phyloP scores from a whole-genome alignment of 53 echinoderm and acorn worm genomes.

The Echinarachnius parma region DNA sequence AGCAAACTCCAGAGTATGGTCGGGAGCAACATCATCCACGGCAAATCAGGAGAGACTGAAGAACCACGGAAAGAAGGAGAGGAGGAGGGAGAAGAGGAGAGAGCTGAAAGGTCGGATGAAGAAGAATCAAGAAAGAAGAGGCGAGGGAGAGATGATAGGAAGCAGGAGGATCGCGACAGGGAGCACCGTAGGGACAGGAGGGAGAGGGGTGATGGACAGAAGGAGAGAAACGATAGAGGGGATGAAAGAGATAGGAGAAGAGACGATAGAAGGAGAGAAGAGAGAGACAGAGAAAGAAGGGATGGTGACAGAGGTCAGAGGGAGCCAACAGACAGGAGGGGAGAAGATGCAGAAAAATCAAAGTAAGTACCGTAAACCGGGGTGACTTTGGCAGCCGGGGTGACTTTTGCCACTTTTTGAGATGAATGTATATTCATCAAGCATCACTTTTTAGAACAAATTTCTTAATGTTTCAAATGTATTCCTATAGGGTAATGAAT shows the following conservation, averaged over 20 bases:
- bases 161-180: constrained; percentile 5
- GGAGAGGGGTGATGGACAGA: constrained; percentile 19
- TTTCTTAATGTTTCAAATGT: too few species aligned
- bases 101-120: not conserved
- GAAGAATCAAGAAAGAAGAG: too few species aligned
- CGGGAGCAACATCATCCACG: constrained; percentile 69
- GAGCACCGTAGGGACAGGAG: constrained; percentile 16
- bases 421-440: too few species aligned
- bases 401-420: too few species aligned
- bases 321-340: too few species aligned
- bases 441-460: too few species aligned
- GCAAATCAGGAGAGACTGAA: constrained; percentile 41
- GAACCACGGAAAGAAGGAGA: constrained; percentile 9
- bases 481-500: too few species aligned
- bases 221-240: constrained; percentile 21
- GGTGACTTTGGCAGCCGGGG: too few species aligned
- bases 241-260: constrained; percentile 16
- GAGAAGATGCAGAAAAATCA: too few species aligned
- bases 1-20: constrained; percentile 58
- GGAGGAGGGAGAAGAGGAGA: constrained; percentile 18
- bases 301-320: too few species aligned
- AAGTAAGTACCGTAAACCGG: too few species aligned
- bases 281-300: too few species aligned
- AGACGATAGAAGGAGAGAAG: not conserved
- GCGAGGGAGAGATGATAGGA: constrained; percentile 7